A percentile compares a stretch with the other conserved stretches of the same genome.
phyloP scores from a whole-genome alignment of 1,140 invertebrate genomes.

The Drosophila kanapiae region DNA sequence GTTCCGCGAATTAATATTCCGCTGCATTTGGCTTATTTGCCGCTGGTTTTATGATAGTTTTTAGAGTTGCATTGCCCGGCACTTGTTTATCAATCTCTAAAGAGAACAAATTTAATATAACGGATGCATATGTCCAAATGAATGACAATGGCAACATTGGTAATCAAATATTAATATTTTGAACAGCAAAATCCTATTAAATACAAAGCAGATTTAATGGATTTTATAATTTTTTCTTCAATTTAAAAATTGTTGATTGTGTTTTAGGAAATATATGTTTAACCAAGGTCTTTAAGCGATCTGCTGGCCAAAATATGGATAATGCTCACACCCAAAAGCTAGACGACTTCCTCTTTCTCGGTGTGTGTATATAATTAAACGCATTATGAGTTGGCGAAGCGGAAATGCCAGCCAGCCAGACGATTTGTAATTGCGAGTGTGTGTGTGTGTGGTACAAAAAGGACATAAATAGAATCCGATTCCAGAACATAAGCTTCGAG shows the following conservation, averaged over 20 bases:
- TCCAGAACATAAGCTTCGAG: conserved; percentile 57
- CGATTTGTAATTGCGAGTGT: conserved; percentile 43
- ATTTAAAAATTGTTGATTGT: no score
- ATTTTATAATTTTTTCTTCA: background rate
- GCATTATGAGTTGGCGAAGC: conserved; percentile 51
- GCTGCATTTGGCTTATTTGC: conserved; percentile 17
- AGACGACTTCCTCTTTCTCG: conserved; percentile 7
- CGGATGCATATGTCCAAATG: background rate
- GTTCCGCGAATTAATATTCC: conserved; percentile 14
- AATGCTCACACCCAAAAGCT: background rate
- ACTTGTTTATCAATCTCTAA: background rate
- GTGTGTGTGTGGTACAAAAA: conserved; percentile 20
- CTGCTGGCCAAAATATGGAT: no score
- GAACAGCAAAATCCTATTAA: background rate
- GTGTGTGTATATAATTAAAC: conserved; percentile 56
- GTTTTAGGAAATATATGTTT: no score
- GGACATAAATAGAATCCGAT: conserved; percentile 51
- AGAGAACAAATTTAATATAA: background rate
- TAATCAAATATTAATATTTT: conserved; percentile 4
- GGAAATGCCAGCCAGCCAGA: conserved; percentile 50
- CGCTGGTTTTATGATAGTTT: conserved; percentile 13
- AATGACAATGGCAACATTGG: background rate
- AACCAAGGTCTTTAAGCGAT: background rate
- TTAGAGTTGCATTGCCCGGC: background rate
- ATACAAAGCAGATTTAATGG: no score